Evolutionary conservation across 2,888 invertebrate species (phyloP).

Genomic region (Agonopterix subpropinquella): DNA sequence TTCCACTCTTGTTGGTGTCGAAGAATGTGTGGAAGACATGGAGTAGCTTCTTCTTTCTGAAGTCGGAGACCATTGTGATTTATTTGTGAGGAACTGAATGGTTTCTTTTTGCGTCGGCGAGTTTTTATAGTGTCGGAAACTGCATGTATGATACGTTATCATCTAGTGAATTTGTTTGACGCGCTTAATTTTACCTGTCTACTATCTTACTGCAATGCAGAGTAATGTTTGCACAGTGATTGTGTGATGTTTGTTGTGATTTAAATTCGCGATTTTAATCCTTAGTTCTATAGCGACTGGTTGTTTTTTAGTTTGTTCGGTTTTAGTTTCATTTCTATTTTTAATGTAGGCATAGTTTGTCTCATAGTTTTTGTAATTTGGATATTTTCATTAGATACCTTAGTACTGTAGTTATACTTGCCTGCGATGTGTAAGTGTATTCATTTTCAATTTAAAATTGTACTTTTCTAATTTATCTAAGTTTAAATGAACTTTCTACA

Average conservation of each 20-base stretch:
- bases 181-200: not conserved
- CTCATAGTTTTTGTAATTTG: too few relatives aligned
- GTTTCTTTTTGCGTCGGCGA: not conserved
- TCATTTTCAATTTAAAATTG: too few relatives aligned
- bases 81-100: not conserved
- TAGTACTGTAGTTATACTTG: too few relatives aligned
- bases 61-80: conserved; percentile 84
- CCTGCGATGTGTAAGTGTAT: too few relatives aligned
- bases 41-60: conserved; percentile 92
- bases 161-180: conserved; percentile 1
- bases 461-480: too few relatives aligned
- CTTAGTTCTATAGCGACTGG: conserved; percentile 79
- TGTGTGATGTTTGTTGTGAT: not conserved
- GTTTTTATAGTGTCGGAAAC: not conserved
- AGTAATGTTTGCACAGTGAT: conserved; percentile 3
- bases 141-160: conserved; percentile 6
- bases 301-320: not conserved
- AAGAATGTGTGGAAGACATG: conserved; percentile 92
- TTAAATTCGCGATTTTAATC: not conserved
- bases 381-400: too few relatives aligned
- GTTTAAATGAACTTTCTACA: too few relatives aligned
- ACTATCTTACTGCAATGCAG: conserved; percentile 31
- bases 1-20: conserved; percentile 91
- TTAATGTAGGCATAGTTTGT: too few relatives aligned
- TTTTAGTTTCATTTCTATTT: not conserved